Evolutionary conservation across 2,113 vertebrate genomes (phyloP).

Genomic region (Burhinus bistriatus): DNA sequence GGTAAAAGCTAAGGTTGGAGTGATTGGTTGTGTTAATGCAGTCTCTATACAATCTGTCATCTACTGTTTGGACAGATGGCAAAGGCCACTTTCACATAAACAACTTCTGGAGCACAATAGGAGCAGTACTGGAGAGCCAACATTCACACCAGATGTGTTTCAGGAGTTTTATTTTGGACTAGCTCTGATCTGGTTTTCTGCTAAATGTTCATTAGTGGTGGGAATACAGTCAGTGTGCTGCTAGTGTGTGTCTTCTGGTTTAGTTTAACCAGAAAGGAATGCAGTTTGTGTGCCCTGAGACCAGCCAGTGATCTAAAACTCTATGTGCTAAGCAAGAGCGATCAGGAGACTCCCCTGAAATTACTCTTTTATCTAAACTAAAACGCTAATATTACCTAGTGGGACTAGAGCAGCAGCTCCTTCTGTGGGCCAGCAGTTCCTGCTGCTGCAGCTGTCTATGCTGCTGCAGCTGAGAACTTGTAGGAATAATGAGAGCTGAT

Average conservation of each 20-base stretch:
- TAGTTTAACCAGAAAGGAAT: neutral
- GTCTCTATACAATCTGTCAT: neutral
- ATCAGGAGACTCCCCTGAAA: neutral
- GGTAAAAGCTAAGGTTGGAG: neutral
- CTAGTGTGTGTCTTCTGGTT: neutral
- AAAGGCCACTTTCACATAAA: neutral
- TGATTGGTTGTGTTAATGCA: neutral
- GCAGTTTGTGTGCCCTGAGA: neutral
- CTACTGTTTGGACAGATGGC: neutral
- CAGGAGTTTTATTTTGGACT: neutral
- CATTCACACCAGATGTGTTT: neutral
- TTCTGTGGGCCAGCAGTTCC: neutral
- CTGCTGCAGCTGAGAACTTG: neutral
- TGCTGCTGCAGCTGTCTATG: neutral
- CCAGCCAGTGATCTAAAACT: neutral
- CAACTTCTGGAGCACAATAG: neutral
- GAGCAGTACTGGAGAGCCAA: neutral
- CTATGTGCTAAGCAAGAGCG: neutral
- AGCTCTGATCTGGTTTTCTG: neutral
- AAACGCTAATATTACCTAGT: neutral
- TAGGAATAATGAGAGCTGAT: neutral
- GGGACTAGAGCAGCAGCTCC: neutral
- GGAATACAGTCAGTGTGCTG: neutral
- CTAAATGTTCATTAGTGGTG: neutral
- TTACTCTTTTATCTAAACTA: neutral